phyloP scores from a whole-genome alignment of 2,888 invertebrate genomes.

The Melolontha melolontha region DNA sequence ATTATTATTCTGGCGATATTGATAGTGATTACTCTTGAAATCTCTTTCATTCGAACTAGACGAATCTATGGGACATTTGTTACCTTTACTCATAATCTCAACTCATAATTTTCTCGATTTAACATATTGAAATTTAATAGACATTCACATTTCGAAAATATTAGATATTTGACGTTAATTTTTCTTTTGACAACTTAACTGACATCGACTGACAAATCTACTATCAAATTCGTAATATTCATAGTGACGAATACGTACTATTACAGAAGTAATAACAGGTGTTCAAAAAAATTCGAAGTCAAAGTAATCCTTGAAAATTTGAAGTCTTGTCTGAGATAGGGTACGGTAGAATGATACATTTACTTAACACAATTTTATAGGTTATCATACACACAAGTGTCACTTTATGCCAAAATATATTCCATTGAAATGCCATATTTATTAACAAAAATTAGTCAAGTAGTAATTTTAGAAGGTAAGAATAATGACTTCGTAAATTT shows the following conservation, averaged over 20 bases:
- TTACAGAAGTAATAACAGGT: too few species aligned
- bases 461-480: too few species aligned
- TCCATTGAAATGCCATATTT: too few species aligned
- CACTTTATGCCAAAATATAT: too few species aligned
- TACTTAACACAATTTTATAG: too few species aligned
- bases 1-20: constrained; percentile 5
- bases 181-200: constrained; percentile 40
- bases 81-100: constrained; percentile 43
- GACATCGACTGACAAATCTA: constrained; percentile 16
- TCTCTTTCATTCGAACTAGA: constrained; percentile 41
- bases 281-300: too few species aligned
- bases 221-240: neutral
- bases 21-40: neutral
- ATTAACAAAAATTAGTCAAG: too few species aligned
- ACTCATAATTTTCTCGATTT: constrained; percentile 43
- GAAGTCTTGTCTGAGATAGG: too few species aligned
- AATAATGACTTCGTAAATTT: too few species aligned
- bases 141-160: constrained; percentile 40
- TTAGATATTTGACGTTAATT: constrained; percentile 32
- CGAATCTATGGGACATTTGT: constrained; percentile 43
- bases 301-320: too few species aligned
- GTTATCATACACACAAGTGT: too few species aligned
- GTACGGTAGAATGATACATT: too few species aligned
- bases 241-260: neutral
- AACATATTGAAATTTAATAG: constrained; percentile 40